Base-by-base conservation (phyloP, 1,140 invertebrate genomes). In the Panagrolaimus sp. region DNA sequence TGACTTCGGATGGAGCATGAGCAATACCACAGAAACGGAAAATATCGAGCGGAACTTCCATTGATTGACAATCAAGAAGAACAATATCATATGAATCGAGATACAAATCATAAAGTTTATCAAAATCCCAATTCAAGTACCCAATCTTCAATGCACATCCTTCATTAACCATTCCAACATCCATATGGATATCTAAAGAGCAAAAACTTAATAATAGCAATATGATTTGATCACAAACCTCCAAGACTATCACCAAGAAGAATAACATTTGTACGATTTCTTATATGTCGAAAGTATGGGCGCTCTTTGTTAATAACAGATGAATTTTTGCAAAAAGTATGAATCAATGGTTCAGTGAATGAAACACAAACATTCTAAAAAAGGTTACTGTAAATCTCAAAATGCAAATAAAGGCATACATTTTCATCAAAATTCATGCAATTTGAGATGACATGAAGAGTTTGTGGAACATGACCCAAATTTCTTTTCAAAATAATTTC, bases 401-500 rank as follows among this genome's bases (percentile, higher is more conserved):
- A 21, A 24, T 64, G 24, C 45, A 26, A 21, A 63, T 43, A 38
- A 38, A 2, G 52, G 24, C 76, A 70, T 70, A 85, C 90, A 64
- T 89, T 82, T 9, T 86, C 80, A 80, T 91, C 87, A 75, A 90
- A 90, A 12, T 89, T 87, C 67, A 96, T 87, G 84, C 93, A 95
- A 84, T 96, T 97, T 6, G 93, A 94, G 14, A 96, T 88, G 21
- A 94, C 87, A 85, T 92, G 91, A 44, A 94, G 89, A 85, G 95
- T 91, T 1, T 88, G 84, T n/a, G 87, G 86, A 24, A 89, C 83
- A 1, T 90, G 85, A 71, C 89, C 85, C 67, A 90, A 87, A 52
- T 84, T 78, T 67, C 90, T 88, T 26, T 87, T 86, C 10, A 98
- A 84, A 10, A 92, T 87, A 52, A 90, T 88, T 24, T 89, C 86